Evolutionary conservation across 2,113 vertebrate species (phyloP).

Genomic region (Stomatorhinus ivindoensis): DNA sequence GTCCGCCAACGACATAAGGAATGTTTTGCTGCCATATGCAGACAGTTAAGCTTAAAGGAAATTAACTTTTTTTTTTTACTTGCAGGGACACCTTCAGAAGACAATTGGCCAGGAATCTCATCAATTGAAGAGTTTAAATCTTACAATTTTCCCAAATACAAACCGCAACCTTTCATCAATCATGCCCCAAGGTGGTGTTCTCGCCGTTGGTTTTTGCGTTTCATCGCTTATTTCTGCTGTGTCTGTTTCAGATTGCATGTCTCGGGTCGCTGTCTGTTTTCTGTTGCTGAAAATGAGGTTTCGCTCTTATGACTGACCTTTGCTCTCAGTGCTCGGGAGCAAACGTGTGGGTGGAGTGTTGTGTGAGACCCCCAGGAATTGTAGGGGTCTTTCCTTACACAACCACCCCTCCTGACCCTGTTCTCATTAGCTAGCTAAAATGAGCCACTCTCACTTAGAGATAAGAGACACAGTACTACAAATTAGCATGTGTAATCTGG

Average conservation of each 20-base stretch:
- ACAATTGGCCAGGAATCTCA: conserved; percentile 89
- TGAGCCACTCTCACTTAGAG: background rate
- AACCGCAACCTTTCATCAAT: conserved; percentile 88
- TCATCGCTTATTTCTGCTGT: background rate
- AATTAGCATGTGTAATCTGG: background rate
- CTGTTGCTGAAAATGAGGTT: background rate
- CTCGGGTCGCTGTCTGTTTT: background rate
- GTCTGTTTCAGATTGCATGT: background rate
- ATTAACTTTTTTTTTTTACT: conserved; percentile 14
- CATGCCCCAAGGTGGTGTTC: conserved; percentile 84
- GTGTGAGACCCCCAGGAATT: background rate
- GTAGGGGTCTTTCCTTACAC: background rate
- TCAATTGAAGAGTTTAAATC: conserved; percentile 95
- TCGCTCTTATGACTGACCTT: background rate
- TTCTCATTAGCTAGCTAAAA: background rate
- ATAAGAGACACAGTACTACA: background rate
- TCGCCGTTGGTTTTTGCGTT: background rate
- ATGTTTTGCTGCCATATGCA: background rate
- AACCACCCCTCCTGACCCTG: background rate
- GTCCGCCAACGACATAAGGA: background rate
- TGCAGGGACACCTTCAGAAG: conserved; percentile 87
- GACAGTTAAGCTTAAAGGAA: background rate
- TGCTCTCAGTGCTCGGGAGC: background rate
- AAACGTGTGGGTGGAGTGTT: background rate
- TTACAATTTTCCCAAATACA: conserved; percentile 96